These are phyloP conservation scores for Ypsolopha scabrella DNA, from an alignment of 2,888 invertebrate species.

Conservation along the genomic window DNA sequence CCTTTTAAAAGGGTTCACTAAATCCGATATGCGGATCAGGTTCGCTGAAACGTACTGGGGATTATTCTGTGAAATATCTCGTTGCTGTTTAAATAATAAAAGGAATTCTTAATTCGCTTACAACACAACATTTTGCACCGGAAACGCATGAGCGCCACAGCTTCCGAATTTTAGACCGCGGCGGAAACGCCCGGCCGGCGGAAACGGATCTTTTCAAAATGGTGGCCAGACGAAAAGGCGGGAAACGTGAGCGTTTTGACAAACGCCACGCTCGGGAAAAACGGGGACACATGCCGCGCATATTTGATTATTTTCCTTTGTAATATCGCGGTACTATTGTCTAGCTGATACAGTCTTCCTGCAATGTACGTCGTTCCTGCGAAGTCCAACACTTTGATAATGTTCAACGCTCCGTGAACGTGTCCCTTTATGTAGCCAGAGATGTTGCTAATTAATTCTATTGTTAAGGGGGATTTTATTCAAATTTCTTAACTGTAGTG, in stretches of 20 bases:
- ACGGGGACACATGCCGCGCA: conserved; percentile 43
- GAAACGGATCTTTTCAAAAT: conserved; percentile 59
- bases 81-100: conserved; percentile 9
- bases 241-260: conserved; percentile 67
- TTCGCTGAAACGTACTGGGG: neutral
- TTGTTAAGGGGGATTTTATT: neutral
- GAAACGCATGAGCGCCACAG: conserved; percentile 37
- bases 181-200: conserved; percentile 38
- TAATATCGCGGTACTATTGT: conserved; percentile 7
- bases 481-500: neutral
- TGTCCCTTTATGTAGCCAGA: conserved; percentile 9
- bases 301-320: conserved; percentile 33
- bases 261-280: conserved; percentile 50
- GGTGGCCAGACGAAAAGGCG: conserved; percentile 55
- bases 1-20: no score
- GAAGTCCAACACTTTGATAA: conserved; percentile 17
- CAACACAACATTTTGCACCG: conserved; percentile 54
- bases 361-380: conserved; percentile 1
- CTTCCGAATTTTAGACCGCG: conserved; percentile 41
- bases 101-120: conserved; percentile 56
- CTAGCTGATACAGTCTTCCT: neutral
- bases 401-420: conserved; percentile 17
- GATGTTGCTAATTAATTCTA: conserved; percentile 14
- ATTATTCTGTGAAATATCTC: neutral
- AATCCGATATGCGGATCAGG: neutral